phyloP scores from a whole-genome alignment of 2,888 invertebrate genomes.

The Palloptera scutellata region DNA sequence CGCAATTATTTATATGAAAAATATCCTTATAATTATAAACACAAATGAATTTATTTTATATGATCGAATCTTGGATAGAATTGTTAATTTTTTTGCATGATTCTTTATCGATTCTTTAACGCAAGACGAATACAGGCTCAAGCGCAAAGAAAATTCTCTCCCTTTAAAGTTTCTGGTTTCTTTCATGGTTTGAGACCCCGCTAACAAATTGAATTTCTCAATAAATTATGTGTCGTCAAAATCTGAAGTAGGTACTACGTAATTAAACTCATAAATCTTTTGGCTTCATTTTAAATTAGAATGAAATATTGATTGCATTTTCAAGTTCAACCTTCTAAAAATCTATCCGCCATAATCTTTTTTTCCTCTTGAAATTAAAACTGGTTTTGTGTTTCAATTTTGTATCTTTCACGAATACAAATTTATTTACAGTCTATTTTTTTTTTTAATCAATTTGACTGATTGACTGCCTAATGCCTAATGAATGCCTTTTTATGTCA shows the following conservation, averaged over 20 bases:
- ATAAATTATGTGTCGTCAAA: background rate
- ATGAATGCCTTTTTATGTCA: background rate
- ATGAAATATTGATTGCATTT: slow-evolving; percentile 1
- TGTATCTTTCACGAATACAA: background rate
- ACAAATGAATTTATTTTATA: too few species aligned
- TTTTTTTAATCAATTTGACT: background rate
- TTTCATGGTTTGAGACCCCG: too few species aligned
- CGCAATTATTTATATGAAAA: too few species aligned
- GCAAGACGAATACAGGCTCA: too few species aligned
- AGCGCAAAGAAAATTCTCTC: too few species aligned
- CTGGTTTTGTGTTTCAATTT: too few species aligned
- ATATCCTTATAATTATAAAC: too few species aligned
- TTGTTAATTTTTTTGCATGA: too few species aligned
- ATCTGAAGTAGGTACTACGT: background rate
- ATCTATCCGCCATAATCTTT: background rate
- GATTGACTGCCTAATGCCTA: background rate
- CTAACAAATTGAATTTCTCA: background rate
- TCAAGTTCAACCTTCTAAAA: background rate
- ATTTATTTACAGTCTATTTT: background rate
- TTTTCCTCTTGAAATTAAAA: background rate
- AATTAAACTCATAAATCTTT: too few species aligned
- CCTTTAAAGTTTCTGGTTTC: too few species aligned
- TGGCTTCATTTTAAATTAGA: background rate
- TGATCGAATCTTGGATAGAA: too few species aligned
- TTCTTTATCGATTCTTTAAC: too few species aligned